A percentile compares a stretch with the other conserved stretches of the same genome.
Evolutionary conservation across 2,888 invertebrate genomes (phyloP).

Genomic region (Lottia gigantea): DNA sequence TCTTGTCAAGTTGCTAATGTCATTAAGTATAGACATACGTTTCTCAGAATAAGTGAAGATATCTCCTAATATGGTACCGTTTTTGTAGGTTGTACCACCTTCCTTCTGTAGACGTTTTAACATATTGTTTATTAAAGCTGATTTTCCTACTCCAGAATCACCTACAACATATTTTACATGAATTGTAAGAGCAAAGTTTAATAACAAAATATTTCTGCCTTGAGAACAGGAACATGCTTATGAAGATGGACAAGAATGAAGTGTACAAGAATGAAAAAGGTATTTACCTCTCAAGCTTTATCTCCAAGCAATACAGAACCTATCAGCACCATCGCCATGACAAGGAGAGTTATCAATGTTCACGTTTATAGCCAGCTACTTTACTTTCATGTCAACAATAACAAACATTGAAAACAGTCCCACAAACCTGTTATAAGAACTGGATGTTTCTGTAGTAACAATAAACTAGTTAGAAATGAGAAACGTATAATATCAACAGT

Average conservation of each 20-base stretch:
- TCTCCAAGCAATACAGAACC: too few relatives aligned
- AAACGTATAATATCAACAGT: constrained; percentile 68
- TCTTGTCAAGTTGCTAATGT: constrained; percentile 60
- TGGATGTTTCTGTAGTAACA: constrained; percentile 63
- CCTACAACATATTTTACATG: constrained; percentile 41
- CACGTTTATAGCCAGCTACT: too few relatives aligned
- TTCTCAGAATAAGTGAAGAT: constrained; percentile 65
- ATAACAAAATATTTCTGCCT: too few relatives aligned
- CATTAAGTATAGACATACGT: constrained; percentile 59
- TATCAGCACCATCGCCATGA: background rate
- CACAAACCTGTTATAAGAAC: constrained; percentile 65
- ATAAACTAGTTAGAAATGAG: constrained; percentile 62
- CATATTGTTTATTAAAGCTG: constrained; percentile 64
- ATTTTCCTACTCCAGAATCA: constrained; percentile 67
- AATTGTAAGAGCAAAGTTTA: too few relatives aligned
- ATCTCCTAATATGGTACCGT: constrained; percentile 60
- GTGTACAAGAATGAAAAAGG: too few relatives aligned
- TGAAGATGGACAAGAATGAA: too few relatives aligned
- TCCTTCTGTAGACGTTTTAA: constrained; percentile 60
- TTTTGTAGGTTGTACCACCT: constrained; percentile 56
- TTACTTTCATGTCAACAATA: too few relatives aligned
- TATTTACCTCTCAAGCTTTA: too few relatives aligned
- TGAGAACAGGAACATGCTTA: too few relatives aligned
- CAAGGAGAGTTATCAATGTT: background rate
- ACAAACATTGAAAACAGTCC: background rate